Percentiles rank a stretch among this genome's conserved stretches.
Conservation (phyloP, 1,140 invertebrate species). For the Asbolus verrucosus region DNA sequence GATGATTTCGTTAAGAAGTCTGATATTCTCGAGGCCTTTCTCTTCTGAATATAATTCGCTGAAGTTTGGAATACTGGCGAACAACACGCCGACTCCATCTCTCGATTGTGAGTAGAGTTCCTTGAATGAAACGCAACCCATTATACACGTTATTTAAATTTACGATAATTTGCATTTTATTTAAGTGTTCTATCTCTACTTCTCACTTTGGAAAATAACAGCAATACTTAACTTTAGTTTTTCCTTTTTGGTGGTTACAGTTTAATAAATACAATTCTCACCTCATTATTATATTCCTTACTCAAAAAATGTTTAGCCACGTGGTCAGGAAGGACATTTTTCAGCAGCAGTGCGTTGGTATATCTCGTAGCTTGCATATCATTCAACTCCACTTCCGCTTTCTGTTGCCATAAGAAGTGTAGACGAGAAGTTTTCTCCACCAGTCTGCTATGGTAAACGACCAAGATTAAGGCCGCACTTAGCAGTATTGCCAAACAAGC, state of each 20-base stretch:
- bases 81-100: conserved; percentile 94
- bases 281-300: conserved; percentile 79
- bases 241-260: too few species aligned
- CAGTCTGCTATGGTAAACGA: conserved; percentile 87
- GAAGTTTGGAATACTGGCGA: conserved; percentile 98
- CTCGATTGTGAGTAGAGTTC: conserved; percentile 95
- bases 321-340: conserved; percentile 96
- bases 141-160: not conserved
- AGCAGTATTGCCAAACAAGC: too few species aligned
- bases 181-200: too few species aligned
- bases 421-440: conserved; percentile 90
- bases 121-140: conserved; percentile 74
- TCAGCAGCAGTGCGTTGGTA: conserved; percentile 86
- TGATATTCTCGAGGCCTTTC: conserved; percentile 96
- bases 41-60: conserved; percentile 99
- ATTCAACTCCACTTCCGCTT: conserved; percentile 88
- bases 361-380: conserved; percentile 91
- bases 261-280: too few species aligned
- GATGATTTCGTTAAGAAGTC: conserved; percentile 98
- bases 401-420: conserved; percentile 96
- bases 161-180: too few species aligned
- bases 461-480: conserved; percentile 77
- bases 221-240: too few species aligned
- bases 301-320: conserved; percentile 94
- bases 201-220: too few species aligned